Conservation (phyloP, 1,140 invertebrate genomes). For the Triops cancriformis region DNA sequence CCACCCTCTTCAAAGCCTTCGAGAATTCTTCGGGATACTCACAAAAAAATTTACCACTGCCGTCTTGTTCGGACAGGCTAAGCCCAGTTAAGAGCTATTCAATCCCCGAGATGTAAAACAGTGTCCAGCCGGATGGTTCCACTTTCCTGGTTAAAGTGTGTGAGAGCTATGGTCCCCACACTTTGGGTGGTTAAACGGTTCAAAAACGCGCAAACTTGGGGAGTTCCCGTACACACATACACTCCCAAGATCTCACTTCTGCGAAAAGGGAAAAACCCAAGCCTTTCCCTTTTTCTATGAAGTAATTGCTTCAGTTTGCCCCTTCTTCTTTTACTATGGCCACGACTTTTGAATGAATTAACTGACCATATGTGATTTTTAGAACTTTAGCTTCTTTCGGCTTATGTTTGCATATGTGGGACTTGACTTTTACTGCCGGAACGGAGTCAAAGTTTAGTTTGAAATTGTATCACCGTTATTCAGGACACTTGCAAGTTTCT, state of each 20-base stretch:
- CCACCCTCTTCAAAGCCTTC: neutral
- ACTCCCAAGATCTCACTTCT: neutral
- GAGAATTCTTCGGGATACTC: no score
- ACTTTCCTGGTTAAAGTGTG: neutral
- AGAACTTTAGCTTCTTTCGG: no score
- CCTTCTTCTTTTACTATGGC: neutral
- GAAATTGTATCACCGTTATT: no score
- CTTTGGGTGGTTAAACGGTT: no score
- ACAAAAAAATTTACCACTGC: no score
- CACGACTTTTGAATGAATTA: neutral
- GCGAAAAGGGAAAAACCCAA: neutral
- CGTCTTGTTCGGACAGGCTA: neutral
- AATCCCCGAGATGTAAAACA: constrained; percentile 1
- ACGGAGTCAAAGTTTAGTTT: no score
- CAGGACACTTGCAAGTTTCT: no score
- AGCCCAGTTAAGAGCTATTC: neutral
- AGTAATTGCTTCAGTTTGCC: no score
- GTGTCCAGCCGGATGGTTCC: neutral
- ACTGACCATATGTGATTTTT: constrained; percentile 1
- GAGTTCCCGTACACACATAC: no score
- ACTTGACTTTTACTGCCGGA: no score
- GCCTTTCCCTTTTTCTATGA: neutral
- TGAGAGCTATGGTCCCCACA: neutral
- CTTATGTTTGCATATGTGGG: no score
- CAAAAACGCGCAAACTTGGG: no score